Base-by-base conservation (phyloP, 1,140 invertebrate genomes). In the Calephelis virginiensis region DNA sequence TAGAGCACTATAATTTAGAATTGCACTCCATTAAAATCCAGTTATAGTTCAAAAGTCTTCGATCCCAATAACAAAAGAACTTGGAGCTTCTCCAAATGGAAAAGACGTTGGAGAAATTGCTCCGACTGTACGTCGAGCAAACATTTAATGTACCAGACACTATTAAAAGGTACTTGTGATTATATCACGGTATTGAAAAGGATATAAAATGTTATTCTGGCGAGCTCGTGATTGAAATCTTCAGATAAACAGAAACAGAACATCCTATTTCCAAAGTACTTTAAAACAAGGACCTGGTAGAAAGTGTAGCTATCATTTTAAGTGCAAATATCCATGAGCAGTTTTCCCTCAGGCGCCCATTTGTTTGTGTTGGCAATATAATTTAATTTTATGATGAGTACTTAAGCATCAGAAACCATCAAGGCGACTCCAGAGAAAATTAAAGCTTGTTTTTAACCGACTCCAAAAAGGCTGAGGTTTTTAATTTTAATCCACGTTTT, bases 31-130 rank as follows among this genome's bases (percentile, higher is more conserved):
- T 73, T 70, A 70, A 70, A 70, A 61, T 66, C 64, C 61, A 64
- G 62, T 53, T 68, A 66, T 68, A 68, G 63, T 68, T 78, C 71
- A 64, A 79, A 73, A 76, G 67, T 63, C 75, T 75, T 82, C 81
- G 76, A 86, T 85, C 78, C 69, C 74, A 69, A 81, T 77, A 84
- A 83, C 85, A 82, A 88, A 84, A 84, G 75, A 75, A 71, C 77
- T 88, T 86, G 83, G 82, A 86, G 70, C 77, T 77, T 64, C 80
- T 88, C 85, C 83, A 88, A 88, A 86, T 83, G 77, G 76, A 78
- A 79, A 83, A 81, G 81, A 82, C 83, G 79, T 81, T 67, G 75
- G 65, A 77, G 77, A 75, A 80, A 80, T 81, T 83, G 71, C 72
- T 74, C 64, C 69, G 67, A 68, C 76, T 37, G 60, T 74, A 64